These are phyloP conservation scores for Leucophenga montana DNA, from an alignment of 2,888 invertebrate genomes.

Conservation along the genomic window DNA sequence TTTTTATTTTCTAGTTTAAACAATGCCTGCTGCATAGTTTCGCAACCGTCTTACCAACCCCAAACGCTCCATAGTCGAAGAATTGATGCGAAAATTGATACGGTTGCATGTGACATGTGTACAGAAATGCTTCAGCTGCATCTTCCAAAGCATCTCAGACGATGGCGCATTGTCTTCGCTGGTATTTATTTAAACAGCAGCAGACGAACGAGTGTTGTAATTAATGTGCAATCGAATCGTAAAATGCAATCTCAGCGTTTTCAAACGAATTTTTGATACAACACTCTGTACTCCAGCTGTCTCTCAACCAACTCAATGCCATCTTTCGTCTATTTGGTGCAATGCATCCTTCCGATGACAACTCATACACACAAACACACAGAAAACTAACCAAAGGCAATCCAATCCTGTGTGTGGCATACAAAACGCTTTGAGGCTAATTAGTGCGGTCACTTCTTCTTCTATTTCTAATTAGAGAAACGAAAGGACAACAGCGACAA, in stretches of 20 bases:
- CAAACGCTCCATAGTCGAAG: constrained; percentile 51
- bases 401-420: constrained; percentile 12
- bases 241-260: constrained; percentile 44
- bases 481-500: constrained; percentile 59
- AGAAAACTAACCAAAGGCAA: neutral
- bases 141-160: neutral
- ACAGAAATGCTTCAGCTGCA: constrained; percentile 53
- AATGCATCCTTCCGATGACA: neutral
- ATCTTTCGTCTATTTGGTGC: constrained; percentile 3
- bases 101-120: constrained; percentile 71
- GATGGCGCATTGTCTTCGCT: neutral
- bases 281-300: constrained; percentile 3
- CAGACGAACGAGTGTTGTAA: constrained; percentile 13
- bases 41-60: constrained; percentile 12
- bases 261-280: constrained; percentile 16
- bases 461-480: constrained; percentile 68
- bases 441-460: constrained; percentile 71
- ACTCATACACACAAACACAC: neutral
- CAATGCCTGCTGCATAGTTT: neutral
- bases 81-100: constrained; percentile 71
- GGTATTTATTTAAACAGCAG: neutral
- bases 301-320: neutral
- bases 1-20: neutral
- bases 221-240: constrained; percentile 28
- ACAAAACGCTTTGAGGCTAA: constrained; percentile 69